These are phyloP conservation scores for Caenorhabditis zanzibari DNA, from an alignment of 2,888 invertebrate genomes.

Conservation along the genomic window DNA sequence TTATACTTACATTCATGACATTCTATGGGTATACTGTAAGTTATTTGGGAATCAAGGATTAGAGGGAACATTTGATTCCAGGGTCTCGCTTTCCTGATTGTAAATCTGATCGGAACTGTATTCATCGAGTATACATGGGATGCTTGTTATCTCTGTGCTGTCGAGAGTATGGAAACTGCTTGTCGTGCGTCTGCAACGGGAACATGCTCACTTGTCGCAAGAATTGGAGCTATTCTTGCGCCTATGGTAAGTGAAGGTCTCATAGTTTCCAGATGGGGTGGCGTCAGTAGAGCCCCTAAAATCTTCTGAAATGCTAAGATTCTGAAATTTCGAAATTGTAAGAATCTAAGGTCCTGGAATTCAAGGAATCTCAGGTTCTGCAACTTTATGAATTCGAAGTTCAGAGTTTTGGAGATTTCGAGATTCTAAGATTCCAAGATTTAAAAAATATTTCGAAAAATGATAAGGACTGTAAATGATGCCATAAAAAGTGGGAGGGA, in stretches of 20 bases:
- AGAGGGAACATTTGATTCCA: slow-evolving; percentile 45
- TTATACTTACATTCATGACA: slow-evolving; percentile 77
- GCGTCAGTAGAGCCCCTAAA: no score
- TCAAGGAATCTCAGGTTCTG: no score
- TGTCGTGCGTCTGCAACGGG: slow-evolving; percentile 80
- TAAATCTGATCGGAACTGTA: slow-evolving; percentile 81
- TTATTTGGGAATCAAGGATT: neutral
- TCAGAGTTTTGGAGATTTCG: no score
- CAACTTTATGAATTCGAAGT: no score
- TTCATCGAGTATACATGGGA: slow-evolving; percentile 83
- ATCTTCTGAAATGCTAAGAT: no score
- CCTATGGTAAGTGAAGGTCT: slow-evolving; percentile 70
- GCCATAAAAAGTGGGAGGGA: no score
- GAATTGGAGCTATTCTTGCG: slow-evolving; percentile 81
- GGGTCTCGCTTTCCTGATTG: slow-evolving; percentile 79
- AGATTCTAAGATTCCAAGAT: no score
- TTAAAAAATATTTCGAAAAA: no score
- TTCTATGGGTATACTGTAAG: slow-evolving; percentile 72
- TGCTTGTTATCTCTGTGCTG: slow-evolving; percentile 82
- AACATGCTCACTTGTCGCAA: slow-evolving; percentile 79
- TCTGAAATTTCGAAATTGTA: no score
- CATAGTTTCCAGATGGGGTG: no score
- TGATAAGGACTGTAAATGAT: no score
- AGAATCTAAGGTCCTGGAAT: no score
- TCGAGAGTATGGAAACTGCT: slow-evolving; percentile 81